These are phyloP conservation scores for Gymnocypris eckloni DNA, from an alignment of 2,797 vertebrate species.

Conservation along the genomic window DNA sequence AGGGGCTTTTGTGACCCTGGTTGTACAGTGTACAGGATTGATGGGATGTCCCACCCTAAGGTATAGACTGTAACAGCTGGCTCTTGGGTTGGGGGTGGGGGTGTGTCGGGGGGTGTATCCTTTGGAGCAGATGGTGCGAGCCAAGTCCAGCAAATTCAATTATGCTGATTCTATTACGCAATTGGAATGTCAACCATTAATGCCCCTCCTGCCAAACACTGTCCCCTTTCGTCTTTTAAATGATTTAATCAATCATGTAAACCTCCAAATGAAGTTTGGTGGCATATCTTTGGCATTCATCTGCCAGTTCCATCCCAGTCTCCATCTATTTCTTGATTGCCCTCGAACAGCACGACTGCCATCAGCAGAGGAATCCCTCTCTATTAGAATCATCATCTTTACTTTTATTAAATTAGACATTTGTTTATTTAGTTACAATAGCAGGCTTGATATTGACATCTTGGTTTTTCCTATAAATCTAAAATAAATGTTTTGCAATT, in stretches of 20 bases:
- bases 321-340: constrained; percentile 4
- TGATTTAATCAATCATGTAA: constrained; percentile 55
- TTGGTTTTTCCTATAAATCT: not conserved
- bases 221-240: constrained; percentile 35
- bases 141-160: constrained; percentile 50
- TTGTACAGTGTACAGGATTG: constrained; percentile 35
- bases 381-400: not conserved
- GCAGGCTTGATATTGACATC: not conserved
- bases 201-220: constrained; percentile 5
- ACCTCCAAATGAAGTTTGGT: constrained; percentile 27
- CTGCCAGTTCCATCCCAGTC: constrained; percentile 12
- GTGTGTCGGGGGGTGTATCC: not conserved
- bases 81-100: not conserved
- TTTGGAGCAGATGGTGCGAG: constrained; percentile 52
- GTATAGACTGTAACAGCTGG: constrained; percentile 33
- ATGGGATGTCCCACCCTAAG: constrained; percentile 25
- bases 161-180: constrained; percentile 58
- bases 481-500: not conserved
- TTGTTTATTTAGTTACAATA: not conserved
- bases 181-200: constrained; percentile 36
- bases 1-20: constrained; percentile 3
- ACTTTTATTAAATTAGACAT: not conserved
- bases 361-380: not conserved
- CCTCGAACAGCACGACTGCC: not conserved
- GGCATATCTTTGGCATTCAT: constrained; percentile 42